Evolutionary conservation across 2,888 invertebrate genomes (phyloP).

Genomic region (Anthrax anthrax): DNA sequence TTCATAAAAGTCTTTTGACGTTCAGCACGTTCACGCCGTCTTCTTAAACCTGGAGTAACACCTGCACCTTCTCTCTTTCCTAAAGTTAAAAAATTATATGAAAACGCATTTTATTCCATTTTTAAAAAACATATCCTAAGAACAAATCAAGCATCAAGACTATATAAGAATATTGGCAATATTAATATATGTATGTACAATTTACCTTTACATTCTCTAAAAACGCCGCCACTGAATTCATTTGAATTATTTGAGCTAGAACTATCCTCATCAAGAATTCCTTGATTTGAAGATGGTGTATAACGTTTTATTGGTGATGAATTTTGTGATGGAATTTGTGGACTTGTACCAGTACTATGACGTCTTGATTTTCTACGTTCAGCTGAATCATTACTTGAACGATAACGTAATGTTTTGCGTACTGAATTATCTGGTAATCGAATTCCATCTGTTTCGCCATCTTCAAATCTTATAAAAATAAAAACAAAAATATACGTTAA

Average conservation of each 20-base stretch:
- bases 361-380: constrained; percentile 67
- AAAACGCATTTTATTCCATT: too few species aligned
- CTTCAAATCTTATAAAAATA: constrained; percentile 33
- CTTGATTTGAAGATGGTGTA: constrained; percentile 23
- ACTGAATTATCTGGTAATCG: constrained; percentile 51
- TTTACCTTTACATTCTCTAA: constrained; percentile 24
- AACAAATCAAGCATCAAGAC: too few species aligned
- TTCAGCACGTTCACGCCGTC: constrained; percentile 69
- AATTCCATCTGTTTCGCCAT: constrained; percentile 37
- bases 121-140: too few species aligned
- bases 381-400: constrained; percentile 43
- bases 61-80: constrained; percentile 43
- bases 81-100: neutral
- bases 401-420: constrained; percentile 58
- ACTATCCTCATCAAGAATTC: constrained; percentile 31
- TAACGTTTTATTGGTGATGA: constrained; percentile 25
- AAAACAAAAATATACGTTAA: neutral
- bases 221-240: constrained; percentile 27
- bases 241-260: constrained; percentile 40
- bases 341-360: constrained; percentile 55
- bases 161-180: too few species aligned
- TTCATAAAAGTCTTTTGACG: constrained; percentile 71
- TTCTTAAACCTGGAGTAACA: constrained; percentile 63
- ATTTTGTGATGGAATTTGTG: constrained; percentile 28
- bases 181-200: too few species aligned